Base-by-base conservation (phyloP, 1,140 invertebrate genomes). In the Drosophila lowei region DNA sequence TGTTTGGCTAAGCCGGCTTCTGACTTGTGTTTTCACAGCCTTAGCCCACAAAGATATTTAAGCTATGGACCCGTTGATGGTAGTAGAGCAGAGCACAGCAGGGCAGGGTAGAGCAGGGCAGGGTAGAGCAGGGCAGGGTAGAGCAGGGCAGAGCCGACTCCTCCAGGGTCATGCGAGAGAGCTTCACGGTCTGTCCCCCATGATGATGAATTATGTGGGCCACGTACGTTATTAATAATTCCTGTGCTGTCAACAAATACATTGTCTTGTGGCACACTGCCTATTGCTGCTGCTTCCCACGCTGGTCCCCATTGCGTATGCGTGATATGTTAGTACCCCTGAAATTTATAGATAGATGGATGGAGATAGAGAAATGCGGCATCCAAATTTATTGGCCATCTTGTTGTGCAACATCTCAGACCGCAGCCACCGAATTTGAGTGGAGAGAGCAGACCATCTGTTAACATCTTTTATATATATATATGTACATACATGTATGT, bases 171-270 rank as follows among this genome's bases (percentile, higher is more conserved):
- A 38, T 38, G 11, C 11, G 34, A 11, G 34, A 38, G 34, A 38
- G 11, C 34, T 38, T 13, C 56, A 38, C 15, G 30, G 49, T 57
- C 28, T 61, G 13, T 53, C 56, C 53, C 62, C 56, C 54, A 67
- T 75, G 78, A 88, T 86, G 83, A 86, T 86, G 83, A 86, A 86
- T 88, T 88, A 86, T 86, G 83, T 88, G 71, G 60, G 71, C 83
- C 83, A 86, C 83, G 83, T 86, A 88, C 83, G 75, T 86, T 86
- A 86, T 86, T 86, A 86, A 88, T 86, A 86, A 86, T 86, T 86
- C 78, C 83, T 57, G 63, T 80, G 60, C 83, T 86, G 83, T 86
- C 83, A 88, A 86, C 83, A 86, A 86, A 86, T 80, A 86, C 81
- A 80, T 80, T 80, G 74, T 81, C 66, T 71, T 55, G 46, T 61